Percentiles rank a stretch among this genome's conserved stretches.
Evolutionary conservation across 2,888 invertebrate species (phyloP).

Genomic region (Petrophora chlorosata): DNA sequence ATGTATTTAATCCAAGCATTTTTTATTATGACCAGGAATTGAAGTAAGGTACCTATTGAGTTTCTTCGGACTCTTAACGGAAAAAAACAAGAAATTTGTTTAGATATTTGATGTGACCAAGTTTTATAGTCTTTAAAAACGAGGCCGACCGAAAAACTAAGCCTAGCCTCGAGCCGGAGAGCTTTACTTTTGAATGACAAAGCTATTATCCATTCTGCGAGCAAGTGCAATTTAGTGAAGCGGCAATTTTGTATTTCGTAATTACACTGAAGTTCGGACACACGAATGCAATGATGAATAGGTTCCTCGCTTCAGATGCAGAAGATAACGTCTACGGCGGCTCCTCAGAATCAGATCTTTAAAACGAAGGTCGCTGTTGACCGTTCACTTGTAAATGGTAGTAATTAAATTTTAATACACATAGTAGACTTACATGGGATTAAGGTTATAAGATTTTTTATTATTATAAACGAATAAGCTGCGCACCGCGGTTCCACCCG

Average conservation of each 20-base stretch:
- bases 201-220: too few relatives aligned
- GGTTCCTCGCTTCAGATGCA: conserved; percentile 19
- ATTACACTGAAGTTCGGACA: conserved; percentile 8
- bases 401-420: not conserved
- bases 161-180: not conserved
- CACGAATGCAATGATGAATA: conserved; percentile 14
- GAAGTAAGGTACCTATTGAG: too few relatives aligned
- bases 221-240: conserved; percentile 19
- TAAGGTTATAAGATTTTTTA: too few relatives aligned
- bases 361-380: conserved; percentile 18
- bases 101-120: too few relatives aligned
- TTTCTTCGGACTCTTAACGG: too few relatives aligned
- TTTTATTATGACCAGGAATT: too few relatives aligned
- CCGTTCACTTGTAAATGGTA: conserved; percentile 22
- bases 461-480: too few relatives aligned
- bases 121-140: not conserved
- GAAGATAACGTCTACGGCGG: conserved; percentile 24
- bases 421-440: not conserved
- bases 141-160: too few relatives aligned
- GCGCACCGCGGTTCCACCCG: too few relatives aligned
- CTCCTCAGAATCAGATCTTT: conserved; percentile 15
- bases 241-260: conserved; percentile 18
- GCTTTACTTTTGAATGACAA: conserved; percentile 15
- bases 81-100: too few relatives aligned
- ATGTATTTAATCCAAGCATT: too few relatives aligned